phyloP scores from a whole-genome alignment of 2,797 vertebrate species.

The Myotis myotis region DNA sequence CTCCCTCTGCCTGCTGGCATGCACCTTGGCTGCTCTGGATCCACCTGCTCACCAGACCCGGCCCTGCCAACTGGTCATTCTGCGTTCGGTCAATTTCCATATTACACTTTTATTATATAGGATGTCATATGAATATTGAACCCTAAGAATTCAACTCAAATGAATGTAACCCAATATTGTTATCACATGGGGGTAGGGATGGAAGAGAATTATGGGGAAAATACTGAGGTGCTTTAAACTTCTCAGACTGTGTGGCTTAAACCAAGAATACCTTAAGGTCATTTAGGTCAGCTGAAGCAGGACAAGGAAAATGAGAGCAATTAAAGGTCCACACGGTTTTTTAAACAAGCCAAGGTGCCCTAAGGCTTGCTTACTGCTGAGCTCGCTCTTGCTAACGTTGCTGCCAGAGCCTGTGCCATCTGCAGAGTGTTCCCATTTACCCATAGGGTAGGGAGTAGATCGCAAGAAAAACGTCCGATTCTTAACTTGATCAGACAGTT shows the following conservation, averaged over 20 bases:
- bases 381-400: not conserved
- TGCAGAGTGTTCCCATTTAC: not conserved
- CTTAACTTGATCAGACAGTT: conserved; percentile 46
- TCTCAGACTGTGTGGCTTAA: not conserved
- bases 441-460: rapidly evolving
- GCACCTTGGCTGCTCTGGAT: too few species aligned
- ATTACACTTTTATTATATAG: too few species aligned
- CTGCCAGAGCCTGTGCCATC: not conserved
- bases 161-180: not conserved
- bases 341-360: not conserved
- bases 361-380: not conserved
- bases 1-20: too few species aligned
- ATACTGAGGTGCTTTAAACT: not conserved
- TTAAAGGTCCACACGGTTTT: not conserved
- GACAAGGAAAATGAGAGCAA: not conserved
- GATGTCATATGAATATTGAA: not conserved
- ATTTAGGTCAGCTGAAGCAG: not conserved
- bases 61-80: too few species aligned
- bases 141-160: conserved; percentile 27
- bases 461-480: not conserved
- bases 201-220: not conserved
- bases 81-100: too few species aligned
- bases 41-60: too few species aligned
- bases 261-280: not conserved
- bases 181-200: not conserved